Evolutionary conservation across 2,113 vertebrate genomes (phyloP), one percentile per base, ranked within the genome.

Genomic region (Melanerpes aurifrons): DNA sequence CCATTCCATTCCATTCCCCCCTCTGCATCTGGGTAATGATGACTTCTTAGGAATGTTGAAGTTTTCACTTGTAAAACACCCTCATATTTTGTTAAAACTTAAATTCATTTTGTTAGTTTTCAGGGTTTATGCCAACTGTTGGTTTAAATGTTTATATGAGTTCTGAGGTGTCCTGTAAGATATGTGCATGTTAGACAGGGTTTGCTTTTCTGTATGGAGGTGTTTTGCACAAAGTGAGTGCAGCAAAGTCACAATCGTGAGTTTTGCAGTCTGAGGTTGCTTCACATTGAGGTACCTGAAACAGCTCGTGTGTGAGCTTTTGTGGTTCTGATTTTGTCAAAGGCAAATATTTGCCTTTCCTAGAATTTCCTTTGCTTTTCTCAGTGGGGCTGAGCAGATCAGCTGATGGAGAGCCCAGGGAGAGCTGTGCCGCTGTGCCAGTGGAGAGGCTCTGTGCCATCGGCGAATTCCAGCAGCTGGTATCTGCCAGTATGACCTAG

Each of bases 371-470:
- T 85, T 75, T 57, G n/a, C 22, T 62, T 85, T 71, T 81, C 69
- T 77, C 2, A 1, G 40, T 0, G 0, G 63, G 76, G 17, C 56
- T 72, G 56, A 76, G 26, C 19, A 26, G 24, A 28, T 95, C 32
- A 66, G 25, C 79, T 66, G 68, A 10, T 75, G 45, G 37, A 85
- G 64, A 66, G 56, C 59, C 47, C 0, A 0, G 1, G 2, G 68
- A 82, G 67, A 77, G n/a, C 91, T 69, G 56, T 53, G 47, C 63
- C 0, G 0, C 45, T 54, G 58, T 48, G 70, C 48, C 48, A 57
- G 54, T 0, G 0, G 0, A 0, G 26, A 45, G 18, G 32, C 50
- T 92, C 17, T 1, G 9, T 74, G 86, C 89, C 61, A 32, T 56
- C 0, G 21, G 29, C 2, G 13, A 67, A 47, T 56, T 86, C 32